Percentiles rank a stretch among this genome's conserved stretches.
Conservation (phyloP, 2,797 vertebrate species). For the Rhinichthys osculus region DNA sequence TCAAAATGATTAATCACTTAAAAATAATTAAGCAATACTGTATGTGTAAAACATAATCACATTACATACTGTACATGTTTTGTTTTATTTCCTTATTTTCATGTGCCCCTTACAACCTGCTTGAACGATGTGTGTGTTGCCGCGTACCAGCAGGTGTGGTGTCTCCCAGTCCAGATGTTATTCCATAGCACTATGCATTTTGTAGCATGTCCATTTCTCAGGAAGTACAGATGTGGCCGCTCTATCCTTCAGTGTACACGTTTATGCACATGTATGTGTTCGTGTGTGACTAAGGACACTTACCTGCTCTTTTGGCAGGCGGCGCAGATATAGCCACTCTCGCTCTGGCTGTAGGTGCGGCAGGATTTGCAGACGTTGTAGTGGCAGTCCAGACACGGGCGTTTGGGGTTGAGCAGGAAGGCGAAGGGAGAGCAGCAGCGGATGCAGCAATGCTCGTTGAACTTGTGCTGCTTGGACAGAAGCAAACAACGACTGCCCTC, state of each 20-base stretch:
- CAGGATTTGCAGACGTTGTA: constrained; percentile 96
- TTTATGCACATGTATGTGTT: background rate
- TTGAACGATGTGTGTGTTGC: background rate
- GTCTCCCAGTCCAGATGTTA: constrained; percentile 19
- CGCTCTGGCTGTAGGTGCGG: constrained; percentile 87
- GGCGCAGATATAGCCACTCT: constrained; percentile 89
- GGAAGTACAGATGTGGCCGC: background rate
- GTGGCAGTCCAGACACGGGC: constrained; percentile 89
- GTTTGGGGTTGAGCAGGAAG: constrained; percentile 93
- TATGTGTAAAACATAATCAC: background rate
- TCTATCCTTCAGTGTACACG: background rate
- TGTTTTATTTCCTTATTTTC: background rate
- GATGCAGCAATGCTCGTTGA: constrained; percentile 96
- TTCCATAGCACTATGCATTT: constrained; percentile 1
- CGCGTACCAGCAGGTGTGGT: constrained; percentile 1
- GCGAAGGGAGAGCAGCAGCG: constrained; percentile 95
- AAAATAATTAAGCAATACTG: background rate
- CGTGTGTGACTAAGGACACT: constrained; percentile 59
- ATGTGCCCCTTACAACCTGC: constrained; percentile 47
- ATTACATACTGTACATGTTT: background rate
- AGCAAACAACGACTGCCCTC: constrained; percentile 94
- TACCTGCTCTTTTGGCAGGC: constrained; percentile 95
- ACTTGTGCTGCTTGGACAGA: constrained; percentile 91
- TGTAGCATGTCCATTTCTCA: constrained; percentile 12
- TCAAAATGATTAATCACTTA: background rate